Evolutionary conservation across 2,797 vertebrate genomes (phyloP).

Genomic region (Taenioides sp.): DNA sequence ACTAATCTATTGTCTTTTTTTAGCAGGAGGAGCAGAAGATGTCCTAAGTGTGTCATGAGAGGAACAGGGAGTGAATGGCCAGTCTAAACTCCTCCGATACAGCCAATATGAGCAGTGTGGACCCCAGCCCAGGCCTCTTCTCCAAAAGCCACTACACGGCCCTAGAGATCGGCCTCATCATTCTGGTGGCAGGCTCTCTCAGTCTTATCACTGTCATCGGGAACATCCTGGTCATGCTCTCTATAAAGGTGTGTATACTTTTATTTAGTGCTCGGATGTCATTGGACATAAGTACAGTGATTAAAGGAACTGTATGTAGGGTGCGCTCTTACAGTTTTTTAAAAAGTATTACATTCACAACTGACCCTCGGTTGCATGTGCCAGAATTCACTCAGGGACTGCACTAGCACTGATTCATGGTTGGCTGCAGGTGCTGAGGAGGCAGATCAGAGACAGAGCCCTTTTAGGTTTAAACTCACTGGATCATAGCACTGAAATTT

Average conservation of each 20-base stretch:
- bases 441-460: too few species aligned
- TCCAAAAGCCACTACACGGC: slow-evolving; percentile 78
- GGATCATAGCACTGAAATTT: too few species aligned
- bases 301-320: too few species aligned
- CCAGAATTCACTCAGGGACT: too few species aligned
- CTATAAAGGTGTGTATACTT: slow-evolving; percentile 85
- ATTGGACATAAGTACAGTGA: too few species aligned
- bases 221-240: slow-evolving; percentile 96
- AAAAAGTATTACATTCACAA: too few species aligned
- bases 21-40: slow-evolving; percentile 32
- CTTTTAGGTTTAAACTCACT: too few species aligned
- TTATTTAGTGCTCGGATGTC: background rate
- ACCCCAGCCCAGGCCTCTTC: slow-evolving; percentile 33
- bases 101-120: slow-evolving; percentile 36
- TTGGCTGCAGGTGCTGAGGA: too few species aligned
- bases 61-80: slow-evolving; percentile 59
- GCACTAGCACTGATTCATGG: too few species aligned
- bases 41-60: slow-evolving; percentile 36
- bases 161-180: slow-evolving; percentile 86
- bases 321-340: too few species aligned
- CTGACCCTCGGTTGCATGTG: too few species aligned
- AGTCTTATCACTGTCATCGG: slow-evolving; percentile 93
- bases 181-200: slow-evolving; percentile 86
- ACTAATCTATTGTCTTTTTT: slow-evolving; percentile 14
- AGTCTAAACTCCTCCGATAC: slow-evolving; percentile 50